Conservation (phyloP, 2,113 vertebrate genomes). For the Orycteropus afer region DNA sequence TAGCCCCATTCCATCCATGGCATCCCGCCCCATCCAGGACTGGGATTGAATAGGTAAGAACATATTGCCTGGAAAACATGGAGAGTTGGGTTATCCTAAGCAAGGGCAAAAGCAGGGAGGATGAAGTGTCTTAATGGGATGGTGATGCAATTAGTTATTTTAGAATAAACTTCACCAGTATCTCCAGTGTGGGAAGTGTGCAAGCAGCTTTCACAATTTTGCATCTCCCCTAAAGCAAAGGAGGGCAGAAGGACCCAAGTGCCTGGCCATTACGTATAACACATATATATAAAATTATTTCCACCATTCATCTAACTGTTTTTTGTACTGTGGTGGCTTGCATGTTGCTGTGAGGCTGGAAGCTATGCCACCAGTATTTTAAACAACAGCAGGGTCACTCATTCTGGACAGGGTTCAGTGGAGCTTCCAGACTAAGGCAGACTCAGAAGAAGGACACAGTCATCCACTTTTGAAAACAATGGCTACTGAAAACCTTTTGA, state of each 20-base stretch:
- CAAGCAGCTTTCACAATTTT: neutral
- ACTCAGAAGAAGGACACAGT: too few relatives aligned
- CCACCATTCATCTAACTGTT: too few relatives aligned
- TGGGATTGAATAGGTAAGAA: neutral
- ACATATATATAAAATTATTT: too few relatives aligned
- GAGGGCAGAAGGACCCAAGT: neutral
- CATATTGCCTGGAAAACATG: neutral
- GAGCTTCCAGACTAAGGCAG: too few relatives aligned
- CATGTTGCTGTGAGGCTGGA: too few relatives aligned
- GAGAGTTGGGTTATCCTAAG: neutral
- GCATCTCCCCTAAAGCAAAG: neutral
- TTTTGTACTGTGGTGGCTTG: too few relatives aligned
- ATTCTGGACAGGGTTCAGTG: too few relatives aligned
- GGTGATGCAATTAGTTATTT: neutral
- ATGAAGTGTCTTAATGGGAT: neutral
- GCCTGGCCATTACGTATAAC: neutral
- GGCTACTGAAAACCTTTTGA: too few relatives aligned
- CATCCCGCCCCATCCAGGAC: fast-evolving
- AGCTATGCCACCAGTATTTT: too few relatives aligned
- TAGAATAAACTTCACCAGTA: neutral
- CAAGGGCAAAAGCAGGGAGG: neutral
- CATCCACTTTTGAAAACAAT: too few relatives aligned
- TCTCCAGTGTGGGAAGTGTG: neutral
- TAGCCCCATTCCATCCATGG: neutral
- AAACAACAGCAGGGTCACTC: too few relatives aligned